Conservation (phyloP, 2,888 invertebrate genomes). For the Cantharis rustica region DNA sequence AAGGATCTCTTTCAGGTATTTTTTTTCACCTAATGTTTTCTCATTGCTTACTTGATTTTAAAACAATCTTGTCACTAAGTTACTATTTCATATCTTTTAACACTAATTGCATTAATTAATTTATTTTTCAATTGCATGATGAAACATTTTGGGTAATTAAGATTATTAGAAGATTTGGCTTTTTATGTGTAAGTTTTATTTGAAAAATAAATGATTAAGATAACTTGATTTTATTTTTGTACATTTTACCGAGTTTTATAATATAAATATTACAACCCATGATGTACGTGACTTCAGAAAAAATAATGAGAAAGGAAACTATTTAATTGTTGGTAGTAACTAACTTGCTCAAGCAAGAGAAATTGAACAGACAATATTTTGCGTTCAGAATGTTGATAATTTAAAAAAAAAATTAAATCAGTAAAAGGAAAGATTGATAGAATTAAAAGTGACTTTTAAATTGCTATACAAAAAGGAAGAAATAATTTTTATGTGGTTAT, state of each 20-base stretch:
- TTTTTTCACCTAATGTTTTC: slow-evolving; percentile 16
- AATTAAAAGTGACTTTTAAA: too few relatives aligned
- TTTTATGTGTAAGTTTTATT: background rate
- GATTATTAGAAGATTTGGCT: background rate
- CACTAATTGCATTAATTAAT: slow-evolving; percentile 18
- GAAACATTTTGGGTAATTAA: background rate
- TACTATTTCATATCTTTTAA: slow-evolving; percentile 14
- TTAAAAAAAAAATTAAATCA: too few relatives aligned
- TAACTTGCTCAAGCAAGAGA: too few relatives aligned
- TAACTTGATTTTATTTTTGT: background rate
- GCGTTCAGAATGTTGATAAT: too few relatives aligned
- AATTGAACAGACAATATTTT: too few relatives aligned
- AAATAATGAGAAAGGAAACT: too few relatives aligned
- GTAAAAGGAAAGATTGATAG: too few relatives aligned
- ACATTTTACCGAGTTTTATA: background rate
- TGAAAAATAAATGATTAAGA: background rate
- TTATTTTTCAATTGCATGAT: slow-evolving; percentile 22
- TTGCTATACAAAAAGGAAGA: too few relatives aligned
- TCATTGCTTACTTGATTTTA: slow-evolving; percentile 21
- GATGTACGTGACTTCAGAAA: too few relatives aligned
- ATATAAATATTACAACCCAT: too few relatives aligned
- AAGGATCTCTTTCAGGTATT: slow-evolving; percentile 28
- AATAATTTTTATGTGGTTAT: too few relatives aligned
- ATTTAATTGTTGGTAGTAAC: too few relatives aligned
- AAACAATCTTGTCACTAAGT: slow-evolving; percentile 20